Percentiles rank a stretch among this genome's conserved stretches.
phyloP scores from a whole-genome alignment of 2,797 vertebrate genomes.

The Cyclura pinguis region DNA sequence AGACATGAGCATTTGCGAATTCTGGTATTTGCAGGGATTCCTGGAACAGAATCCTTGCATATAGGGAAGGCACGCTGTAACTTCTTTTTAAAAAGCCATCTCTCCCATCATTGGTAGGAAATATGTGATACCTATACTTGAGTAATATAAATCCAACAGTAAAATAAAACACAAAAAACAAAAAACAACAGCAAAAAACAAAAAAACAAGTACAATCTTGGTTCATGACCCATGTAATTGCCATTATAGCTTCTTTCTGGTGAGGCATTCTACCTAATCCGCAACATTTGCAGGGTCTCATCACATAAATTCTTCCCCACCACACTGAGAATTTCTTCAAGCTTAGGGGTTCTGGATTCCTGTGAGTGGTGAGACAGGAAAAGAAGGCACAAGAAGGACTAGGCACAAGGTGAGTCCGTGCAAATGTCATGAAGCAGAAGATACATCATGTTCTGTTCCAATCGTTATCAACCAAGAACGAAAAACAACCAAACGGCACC shows the following conservation, averaged over 20 bases:
- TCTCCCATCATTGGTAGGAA: constrained; percentile 28
- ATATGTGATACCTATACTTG: constrained; percentile 57
- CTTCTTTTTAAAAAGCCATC: constrained; percentile 25
- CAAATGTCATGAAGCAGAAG: neutral
- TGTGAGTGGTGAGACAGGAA: neutral
- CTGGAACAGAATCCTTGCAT: no score
- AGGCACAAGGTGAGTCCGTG: neutral
- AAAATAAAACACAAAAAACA: neutral
- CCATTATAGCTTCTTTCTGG: neutral
- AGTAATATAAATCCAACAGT: constrained; percentile 43
- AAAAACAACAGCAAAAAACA: neutral
- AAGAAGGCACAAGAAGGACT: neutral
- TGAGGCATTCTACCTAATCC: neutral
- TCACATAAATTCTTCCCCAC: neutral
- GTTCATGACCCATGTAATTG: neutral
- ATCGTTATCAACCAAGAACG: neutral
- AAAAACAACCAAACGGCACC: neutral
- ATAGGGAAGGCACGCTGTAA: no score
- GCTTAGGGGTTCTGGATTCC: neutral
- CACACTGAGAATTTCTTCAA: neutral
- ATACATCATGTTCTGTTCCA: neutral
- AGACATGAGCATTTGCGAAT: no score
- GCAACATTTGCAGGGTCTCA: neutral
- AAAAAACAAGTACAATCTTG: neutral
- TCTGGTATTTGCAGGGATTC: no score